These are phyloP conservation scores for Mus spicilegus DNA, from an alignment of 2,113 vertebrate genomes.

Conservation along the genomic window DNA sequence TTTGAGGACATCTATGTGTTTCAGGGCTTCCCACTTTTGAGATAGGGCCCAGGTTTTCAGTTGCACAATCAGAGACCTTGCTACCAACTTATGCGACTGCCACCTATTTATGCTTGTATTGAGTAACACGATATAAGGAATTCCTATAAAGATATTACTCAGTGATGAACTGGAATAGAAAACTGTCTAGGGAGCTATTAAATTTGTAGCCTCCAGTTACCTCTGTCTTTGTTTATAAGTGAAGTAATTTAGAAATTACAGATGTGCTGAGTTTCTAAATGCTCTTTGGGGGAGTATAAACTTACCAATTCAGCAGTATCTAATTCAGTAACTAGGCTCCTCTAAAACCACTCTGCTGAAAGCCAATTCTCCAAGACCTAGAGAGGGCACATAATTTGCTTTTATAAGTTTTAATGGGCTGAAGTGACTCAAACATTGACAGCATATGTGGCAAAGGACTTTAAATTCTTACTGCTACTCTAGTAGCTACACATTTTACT, in stretches of 20 bases:
- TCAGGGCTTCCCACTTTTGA: background rate
- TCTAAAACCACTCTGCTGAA: slow-evolving; percentile 58
- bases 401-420: slow-evolving; percentile 60
- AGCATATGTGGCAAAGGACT: slow-evolving; percentile 26
- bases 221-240: slow-evolving; percentile 74
- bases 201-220: slow-evolving; percentile 51
- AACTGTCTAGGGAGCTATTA: slow-evolving; percentile 61
- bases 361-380: slow-evolving; percentile 47
- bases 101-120: slow-evolving; percentile 30
- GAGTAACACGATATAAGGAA: slow-evolving; percentile 38
- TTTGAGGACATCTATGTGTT: background rate
- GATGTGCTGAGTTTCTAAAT: slow-evolving; percentile 75
- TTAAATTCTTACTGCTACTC: slow-evolving; percentile 24
- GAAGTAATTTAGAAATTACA: slow-evolving; percentile 71
- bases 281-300: slow-evolving; percentile 72
- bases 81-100: background rate
- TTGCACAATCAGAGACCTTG: background rate
- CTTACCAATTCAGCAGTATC: slow-evolving; percentile 74
- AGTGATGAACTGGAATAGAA: slow-evolving; percentile 40
- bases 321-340: slow-evolving; percentile 63
- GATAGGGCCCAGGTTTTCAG: background rate
- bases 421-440: slow-evolving; percentile 27
- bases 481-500: slow-evolving; percentile 19
- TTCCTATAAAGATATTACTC: slow-evolving; percentile 47
- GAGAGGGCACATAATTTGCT: slow-evolving; percentile 60